Evolutionary conservation across 2,113 vertebrate genomes (phyloP), one percentile per base, ranked within the genome.

Genomic region (Toxostoma redivivum): DNA sequence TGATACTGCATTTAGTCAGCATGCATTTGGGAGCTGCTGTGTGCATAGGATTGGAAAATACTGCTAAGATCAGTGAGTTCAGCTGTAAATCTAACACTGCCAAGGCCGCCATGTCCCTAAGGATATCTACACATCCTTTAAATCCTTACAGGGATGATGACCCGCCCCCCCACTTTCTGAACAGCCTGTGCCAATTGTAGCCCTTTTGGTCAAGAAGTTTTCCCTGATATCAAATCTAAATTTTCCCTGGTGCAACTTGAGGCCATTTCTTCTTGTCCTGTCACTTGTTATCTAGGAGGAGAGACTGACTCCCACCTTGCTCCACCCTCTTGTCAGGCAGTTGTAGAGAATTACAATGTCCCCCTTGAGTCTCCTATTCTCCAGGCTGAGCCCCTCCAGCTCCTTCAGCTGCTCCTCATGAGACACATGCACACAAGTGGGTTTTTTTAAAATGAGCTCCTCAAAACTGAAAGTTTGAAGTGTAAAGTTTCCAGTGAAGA

Each of bases 181-280:
- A 11, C n/a, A 88, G 20, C 22, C 25, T 61, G 3, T 73, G 48
- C 8, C 8, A 16, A 1, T 60, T 40, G 50, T 9, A 64, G 48
- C 16, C 1, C 2, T 84, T 72, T 40, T 12, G 7, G 40, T 56
- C 47, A 79, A 65, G 30, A n/a, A 25, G 27, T 56, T 42, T 51
- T 60, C 45, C 7, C 8, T 65, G 16, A 38, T 51, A 23, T 3
- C 13, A 56, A 48, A 7, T 51, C 10, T 40, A 23, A 83, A 54
- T n/a, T 21, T 86, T n/a, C 13, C 2, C 4, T 78, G 30, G 27
- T 4, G 0, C n/a, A 40, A 7, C 50, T 73, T 69, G 25, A 73
- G 7, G 42, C 8, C 0, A 0, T 57, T 85, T 65, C 20, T 30
- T 88, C 30, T 85, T 0, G 0, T 56, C 25, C 50, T 69, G 5